phyloP scores from a whole-genome alignment of 1,140 invertebrate species.

The Mamestra configurata region DNA sequence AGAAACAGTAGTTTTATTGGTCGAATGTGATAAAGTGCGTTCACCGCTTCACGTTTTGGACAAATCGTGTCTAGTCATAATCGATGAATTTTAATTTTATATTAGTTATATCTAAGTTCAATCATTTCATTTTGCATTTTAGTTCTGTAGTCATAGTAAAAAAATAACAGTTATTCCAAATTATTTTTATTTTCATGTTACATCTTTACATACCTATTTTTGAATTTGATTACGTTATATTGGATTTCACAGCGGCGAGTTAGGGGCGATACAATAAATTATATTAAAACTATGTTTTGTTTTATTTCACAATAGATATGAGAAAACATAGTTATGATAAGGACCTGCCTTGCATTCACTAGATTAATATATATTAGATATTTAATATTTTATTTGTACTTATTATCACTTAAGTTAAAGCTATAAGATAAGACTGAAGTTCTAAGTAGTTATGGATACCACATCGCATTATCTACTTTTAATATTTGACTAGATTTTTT shows the following conservation, averaged over 20 bases:
- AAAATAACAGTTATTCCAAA: not conserved
- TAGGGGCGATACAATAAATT: constrained; percentile 40
- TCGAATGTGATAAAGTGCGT: constrained; percentile 6
- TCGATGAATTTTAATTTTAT: constrained; percentile 12
- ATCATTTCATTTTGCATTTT: constrained; percentile 38
- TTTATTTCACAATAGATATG: constrained; percentile 38
- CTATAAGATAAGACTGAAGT: not conserved
- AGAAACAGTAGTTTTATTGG: not conserved
- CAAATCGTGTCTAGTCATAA: constrained; percentile 36
- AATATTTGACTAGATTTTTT: not conserved
- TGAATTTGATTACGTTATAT: constrained; percentile 34
- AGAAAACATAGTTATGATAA: constrained; percentile 14
- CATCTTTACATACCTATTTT: constrained; percentile 14
- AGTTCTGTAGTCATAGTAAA: not conserved
- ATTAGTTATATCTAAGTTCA: constrained; percentile 17
- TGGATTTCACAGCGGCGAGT: constrained; percentile 36
- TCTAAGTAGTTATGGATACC: not conserved
- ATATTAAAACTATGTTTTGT: constrained; percentile 45
- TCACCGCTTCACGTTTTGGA: constrained; percentile 7
- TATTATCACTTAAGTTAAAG: constrained; percentile 28
- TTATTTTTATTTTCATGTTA: constrained; percentile 34
- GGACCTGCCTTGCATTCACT: constrained; percentile 16
- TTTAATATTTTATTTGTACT: constrained; percentile 25
- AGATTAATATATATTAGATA: not conserved
- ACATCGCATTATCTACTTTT: too few relatives aligned